A percentile compares a stretch with the other conserved stretches of the same genome.
These are phyloP conservation scores for Mimumesa dahlbomi DNA, from an alignment of 2,888 invertebrate genomes.

Conservation along the genomic window DNA sequence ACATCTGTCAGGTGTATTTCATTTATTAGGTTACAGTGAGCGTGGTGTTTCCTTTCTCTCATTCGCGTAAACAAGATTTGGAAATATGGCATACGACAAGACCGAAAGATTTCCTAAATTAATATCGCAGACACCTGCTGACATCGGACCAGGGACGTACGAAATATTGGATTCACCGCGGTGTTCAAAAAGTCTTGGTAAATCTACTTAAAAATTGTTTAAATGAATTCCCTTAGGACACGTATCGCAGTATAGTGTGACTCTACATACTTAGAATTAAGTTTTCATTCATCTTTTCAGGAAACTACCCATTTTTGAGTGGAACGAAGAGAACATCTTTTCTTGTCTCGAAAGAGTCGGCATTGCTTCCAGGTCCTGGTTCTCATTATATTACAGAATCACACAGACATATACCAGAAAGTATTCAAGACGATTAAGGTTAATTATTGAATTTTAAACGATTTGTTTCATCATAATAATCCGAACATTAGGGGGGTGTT, in stretches of 20 bases:
- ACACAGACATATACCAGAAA: slow-evolving; percentile 62
- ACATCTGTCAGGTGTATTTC: too few species aligned
- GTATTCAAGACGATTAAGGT: slow-evolving; percentile 41
- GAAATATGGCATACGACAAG: slow-evolving; percentile 58
- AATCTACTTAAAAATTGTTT: background rate
- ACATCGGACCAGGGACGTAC: slow-evolving; percentile 65
- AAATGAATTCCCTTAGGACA: background rate
- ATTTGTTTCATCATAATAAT: background rate
- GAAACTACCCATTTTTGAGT: slow-evolving; percentile 57
- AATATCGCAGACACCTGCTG: slow-evolving; percentile 42
- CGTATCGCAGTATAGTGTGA: background rate
- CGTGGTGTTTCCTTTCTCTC: background rate
- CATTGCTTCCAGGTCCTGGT: slow-evolving; percentile 58
- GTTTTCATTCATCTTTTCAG: background rate
- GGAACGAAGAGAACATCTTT: slow-evolving; percentile 54
- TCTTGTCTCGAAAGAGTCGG: slow-evolving; percentile 42
- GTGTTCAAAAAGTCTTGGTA: slow-evolving; percentile 56
- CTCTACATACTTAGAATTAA: too few species aligned
- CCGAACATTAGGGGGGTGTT: slow-evolving; percentile 63
- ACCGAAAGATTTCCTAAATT: slow-evolving; percentile 56
- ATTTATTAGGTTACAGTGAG: background rate
- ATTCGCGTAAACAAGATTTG: background rate
- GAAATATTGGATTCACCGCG: slow-evolving; percentile 42
- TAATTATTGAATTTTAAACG: background rate
- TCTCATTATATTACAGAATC: slow-evolving; percentile 50